Base-by-base conservation (phyloP, 2,888 invertebrate genomes). In the Drosophila antonietae region DNA sequence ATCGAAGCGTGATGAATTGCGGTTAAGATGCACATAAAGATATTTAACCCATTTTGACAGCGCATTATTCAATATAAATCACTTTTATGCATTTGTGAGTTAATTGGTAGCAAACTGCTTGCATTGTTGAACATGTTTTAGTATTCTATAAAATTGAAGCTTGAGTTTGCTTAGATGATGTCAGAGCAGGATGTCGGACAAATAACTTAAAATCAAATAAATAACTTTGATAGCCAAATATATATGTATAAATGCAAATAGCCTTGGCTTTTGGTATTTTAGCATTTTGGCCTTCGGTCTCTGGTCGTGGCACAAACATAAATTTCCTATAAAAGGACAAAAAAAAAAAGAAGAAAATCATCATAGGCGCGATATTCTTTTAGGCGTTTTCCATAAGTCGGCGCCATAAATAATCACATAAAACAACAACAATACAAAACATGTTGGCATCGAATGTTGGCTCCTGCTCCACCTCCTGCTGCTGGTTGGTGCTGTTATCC, bases 331-430 rank as follows among this genome's bases (percentile, higher is more conserved):
- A 68, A 72, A 73, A 65, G 47, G 53, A 68, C 75, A 67, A 68
- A 74, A 67, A 74, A 67, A 59, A 62, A 67, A 68, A n/a, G n/a
- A 74, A 67, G 71, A 67, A 59, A 62, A 75, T 65, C 80, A 63
- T 49, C 47, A 52, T 55, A 68, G 75, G 65, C 52, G 56, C 68
- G 44, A 69, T 60, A 73, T 70, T 55, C 41, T 47, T 56, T 35
- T 67, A 59, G 39, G 68, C 46, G 53, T 65, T 68, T 68, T 55
- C 55, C 52, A 68, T 66, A 53, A 72, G 80, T 61, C 69, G 67
- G 64, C 55, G 60, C 73, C 84, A 81, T 85, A 87, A 89, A 87
- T 85, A 87, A 86, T 86, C 79, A 74, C 80, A 89, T 83, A 83
- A 80, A 77, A 78, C 61, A 65, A 59, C 55, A 77, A 67, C 49